Base-by-base conservation (phyloP, 2,113 vertebrate species). In the Paratilapia polleni region DNA sequence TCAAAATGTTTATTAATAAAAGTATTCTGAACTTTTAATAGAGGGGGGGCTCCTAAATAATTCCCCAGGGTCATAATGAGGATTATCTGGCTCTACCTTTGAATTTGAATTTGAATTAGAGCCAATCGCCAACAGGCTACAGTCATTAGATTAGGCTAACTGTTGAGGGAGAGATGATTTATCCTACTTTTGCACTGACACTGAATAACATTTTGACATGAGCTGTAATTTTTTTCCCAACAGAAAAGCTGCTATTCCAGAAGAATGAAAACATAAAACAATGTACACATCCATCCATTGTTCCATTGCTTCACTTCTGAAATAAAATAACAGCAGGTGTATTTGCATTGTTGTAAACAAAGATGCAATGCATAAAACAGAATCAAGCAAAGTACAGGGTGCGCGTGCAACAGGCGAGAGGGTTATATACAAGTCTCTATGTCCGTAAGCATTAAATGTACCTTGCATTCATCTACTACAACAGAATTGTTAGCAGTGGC, bases 401-500 rank as follows among this genome's bases (percentile, higher is more conserved):
- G 84, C 92, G 91, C 96, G 96, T 97, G 97, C 96, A 93, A 79
- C 78, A 64, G 34, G 24, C 74, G 20, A 90, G 77, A 58, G 85
- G 91, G 89, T 95, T 97, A 98, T 93, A 98, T 98, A 95, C 96
- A 97, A 76, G 97, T 98, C 95, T 98, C 98, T 91, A 98, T 95
- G 96, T 97, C 97, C 75, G 97, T 94, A 97, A 98, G 97, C 82
- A 94, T 96, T 95, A 98, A 96, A 94, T 96, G 96, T 99, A 99
- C 98, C 98, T 99, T 98, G 98, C 97, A 97, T 93, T 99, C 98
- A 97, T 99, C 98, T 97, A 97, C 96, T 95, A 98, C 95, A 93
- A 98, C 96, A 91, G 98, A 97, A 97, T 97, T 98, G 96, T 98
- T 97, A 96, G 97, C 97, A 47, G 97, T 95, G 57, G 89, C 24